Evolutionary conservation across 2,888 invertebrate species (phyloP).

Genomic region (Hybos culiciformis): DNA sequence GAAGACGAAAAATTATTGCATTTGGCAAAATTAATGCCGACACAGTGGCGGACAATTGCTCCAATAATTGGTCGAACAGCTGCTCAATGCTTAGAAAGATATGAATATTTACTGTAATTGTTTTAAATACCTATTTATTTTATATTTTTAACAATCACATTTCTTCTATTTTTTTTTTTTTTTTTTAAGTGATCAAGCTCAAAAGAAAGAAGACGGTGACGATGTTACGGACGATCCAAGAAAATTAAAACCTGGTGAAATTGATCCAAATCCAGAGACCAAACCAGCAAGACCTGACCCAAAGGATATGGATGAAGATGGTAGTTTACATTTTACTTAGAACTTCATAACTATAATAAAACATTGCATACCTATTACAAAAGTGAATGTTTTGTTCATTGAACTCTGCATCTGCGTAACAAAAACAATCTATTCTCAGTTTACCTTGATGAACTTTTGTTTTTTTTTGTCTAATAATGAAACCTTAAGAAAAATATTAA

Average conservation of each 20-base stretch:
- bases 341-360: too few relatives aligned
- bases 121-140: not conserved
- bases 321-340: too few relatives aligned
- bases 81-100: slow-evolving; percentile 95
- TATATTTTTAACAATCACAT: not conserved
- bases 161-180: too few relatives aligned
- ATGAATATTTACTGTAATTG: slow-evolving; percentile 82
- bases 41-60: slow-evolving; percentile 98
- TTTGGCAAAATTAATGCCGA: slow-evolving; percentile 97
- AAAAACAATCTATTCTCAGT: too few relatives aligned
- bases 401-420: too few relatives aligned
- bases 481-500: too few relatives aligned
- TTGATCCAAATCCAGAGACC: slow-evolving; percentile 99
- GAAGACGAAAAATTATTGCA: slow-evolving; percentile 97
- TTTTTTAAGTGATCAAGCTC: slow-evolving; percentile 75
- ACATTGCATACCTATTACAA: too few relatives aligned
- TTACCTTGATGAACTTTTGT: too few relatives aligned
- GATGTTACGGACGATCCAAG: slow-evolving; percentile 88
- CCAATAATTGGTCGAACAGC: slow-evolving; percentile 98
- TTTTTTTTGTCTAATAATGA: too few relatives aligned
- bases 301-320: slow-evolving; percentile 99
- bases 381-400: too few relatives aligned
- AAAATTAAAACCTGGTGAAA: slow-evolving; percentile 96
- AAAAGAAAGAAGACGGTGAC: slow-evolving; percentile 90
- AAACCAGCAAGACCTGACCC: slow-evolving; percentile 99